These are phyloP conservation scores for Aphidoletes aphidimyza DNA, from an alignment of 2,888 invertebrate species.

Conservation along the genomic window DNA sequence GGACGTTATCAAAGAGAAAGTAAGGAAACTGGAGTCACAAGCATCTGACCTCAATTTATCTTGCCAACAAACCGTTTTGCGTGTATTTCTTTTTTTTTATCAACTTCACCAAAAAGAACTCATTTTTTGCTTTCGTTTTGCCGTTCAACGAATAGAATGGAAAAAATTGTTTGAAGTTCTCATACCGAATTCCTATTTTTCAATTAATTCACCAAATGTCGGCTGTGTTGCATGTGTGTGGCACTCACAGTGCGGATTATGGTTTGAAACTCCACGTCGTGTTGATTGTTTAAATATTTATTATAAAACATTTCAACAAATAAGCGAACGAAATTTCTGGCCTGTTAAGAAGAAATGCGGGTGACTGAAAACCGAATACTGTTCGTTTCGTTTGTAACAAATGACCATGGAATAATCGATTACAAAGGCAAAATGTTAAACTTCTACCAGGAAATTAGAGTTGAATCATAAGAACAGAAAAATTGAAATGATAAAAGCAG, in stretches of 20 bases:
- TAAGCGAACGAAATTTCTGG: slow-evolving; percentile 3
- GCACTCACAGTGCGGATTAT: not conserved
- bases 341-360: slow-evolving; percentile 28
- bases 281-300: not conserved
- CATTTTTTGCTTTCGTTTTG: not conserved
- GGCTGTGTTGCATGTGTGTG: not conserved
- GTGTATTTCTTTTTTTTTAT: not conserved
- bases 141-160: not conserved
- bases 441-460: not conserved
- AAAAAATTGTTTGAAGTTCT: not conserved
- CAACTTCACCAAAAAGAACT: not conserved
- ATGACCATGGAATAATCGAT: slow-evolving; percentile 16
- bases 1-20: slow-evolving; percentile 9
- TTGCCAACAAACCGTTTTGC: not conserved
- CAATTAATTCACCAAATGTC: slow-evolving; percentile 9
- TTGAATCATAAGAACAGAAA: not conserved
- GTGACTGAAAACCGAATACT: not conserved
- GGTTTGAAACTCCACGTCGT: not conserved
- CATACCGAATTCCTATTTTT: not conserved
- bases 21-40: not conserved
- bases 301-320: slow-evolving; percentile 34
- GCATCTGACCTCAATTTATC: slow-evolving; percentile 46
- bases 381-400: not conserved
- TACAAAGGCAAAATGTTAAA: not conserved
- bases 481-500: slow-evolving; percentile 17